Conservation (phyloP, 1,140 invertebrate genomes). For the Aphaenogaster floridana region DNA sequence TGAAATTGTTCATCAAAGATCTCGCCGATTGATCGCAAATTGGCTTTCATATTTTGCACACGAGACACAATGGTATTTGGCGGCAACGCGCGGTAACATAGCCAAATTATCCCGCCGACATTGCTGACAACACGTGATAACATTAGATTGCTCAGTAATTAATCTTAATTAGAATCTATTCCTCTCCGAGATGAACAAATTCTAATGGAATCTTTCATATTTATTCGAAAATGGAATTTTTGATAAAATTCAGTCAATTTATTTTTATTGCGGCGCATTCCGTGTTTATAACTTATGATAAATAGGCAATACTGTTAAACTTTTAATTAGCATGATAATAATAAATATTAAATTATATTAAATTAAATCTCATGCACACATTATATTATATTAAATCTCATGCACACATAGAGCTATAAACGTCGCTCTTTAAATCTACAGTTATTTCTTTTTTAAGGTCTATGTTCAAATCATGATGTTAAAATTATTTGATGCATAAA, state of each 20-base stretch:
- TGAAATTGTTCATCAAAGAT: background rate
- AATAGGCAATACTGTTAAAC: background rate
- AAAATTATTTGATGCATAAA: background rate
- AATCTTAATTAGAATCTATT: slow-evolving; percentile 29
- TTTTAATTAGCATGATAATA: background rate
- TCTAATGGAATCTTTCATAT: background rate
- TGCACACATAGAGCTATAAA: background rate
- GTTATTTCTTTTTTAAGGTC: background rate
- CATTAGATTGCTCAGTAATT: slow-evolving; percentile 10
- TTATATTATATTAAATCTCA: background rate
- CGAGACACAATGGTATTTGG: background rate
- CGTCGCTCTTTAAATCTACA: background rate
- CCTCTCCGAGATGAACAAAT: background rate
- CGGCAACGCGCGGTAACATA: background rate
- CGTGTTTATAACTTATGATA: background rate
- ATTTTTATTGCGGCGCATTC: background rate
- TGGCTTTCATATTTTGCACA: slow-evolving; percentile 2
- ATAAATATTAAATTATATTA: background rate
- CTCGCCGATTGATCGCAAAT: slow-evolving; percentile 11
- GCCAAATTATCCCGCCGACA: background rate
- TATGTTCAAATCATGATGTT: background rate
- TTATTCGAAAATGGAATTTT: background rate
- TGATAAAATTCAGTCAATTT: background rate
- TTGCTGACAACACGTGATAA: background rate
- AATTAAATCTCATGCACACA: background rate